Evolutionary conservation across 2,113 vertebrate genomes (phyloP).

Genomic region (Phasianus colchicus): DNA sequence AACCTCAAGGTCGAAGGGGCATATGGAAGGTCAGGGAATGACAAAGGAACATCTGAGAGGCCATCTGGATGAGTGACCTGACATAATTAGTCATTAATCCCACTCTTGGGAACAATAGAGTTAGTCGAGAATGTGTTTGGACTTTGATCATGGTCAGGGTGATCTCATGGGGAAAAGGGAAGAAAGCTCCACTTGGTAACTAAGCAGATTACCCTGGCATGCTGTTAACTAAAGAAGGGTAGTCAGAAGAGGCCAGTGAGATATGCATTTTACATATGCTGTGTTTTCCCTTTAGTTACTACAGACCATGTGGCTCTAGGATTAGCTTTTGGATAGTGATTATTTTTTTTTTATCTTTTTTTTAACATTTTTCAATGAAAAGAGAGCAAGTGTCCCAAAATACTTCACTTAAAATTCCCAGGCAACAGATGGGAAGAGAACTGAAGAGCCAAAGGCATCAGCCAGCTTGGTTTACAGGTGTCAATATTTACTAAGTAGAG

Average conservation of each 20-base stretch:
- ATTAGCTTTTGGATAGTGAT: slow-evolving; percentile 80
- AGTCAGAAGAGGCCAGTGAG: slow-evolving; percentile 79
- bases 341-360: not conserved
- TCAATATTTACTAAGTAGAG: slow-evolving; percentile 88
- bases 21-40: slow-evolving; percentile 90
- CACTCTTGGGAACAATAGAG: slow-evolving; percentile 90
- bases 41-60: slow-evolving; percentile 95
- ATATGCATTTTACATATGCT: slow-evolving; percentile 82
- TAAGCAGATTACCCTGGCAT: slow-evolving; percentile 95
- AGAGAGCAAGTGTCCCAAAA: slow-evolving; percentile 80
- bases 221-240: slow-evolving; percentile 88
- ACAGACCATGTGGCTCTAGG: slow-evolving; percentile 80
- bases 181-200: slow-evolving; percentile 84
- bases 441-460: slow-evolving; percentile 77
- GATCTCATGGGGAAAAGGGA: slow-evolving; percentile 85
- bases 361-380: slow-evolving; percentile 83
- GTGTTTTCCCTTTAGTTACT: slow-evolving; percentile 77
- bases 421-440: slow-evolving; percentile 89
- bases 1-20: slow-evolving; percentile 94
- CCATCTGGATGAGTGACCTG: slow-evolving; percentile 99
- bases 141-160: slow-evolving; percentile 88
- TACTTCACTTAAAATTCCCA: slow-evolving; percentile 83
- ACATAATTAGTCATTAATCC: slow-evolving; percentile 99
- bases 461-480: slow-evolving; percentile 87
- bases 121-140: slow-evolving; percentile 87